Evolutionary conservation across 1,140 invertebrate genomes (phyloP).

Genomic region (Anastrepha ludens): DNA sequence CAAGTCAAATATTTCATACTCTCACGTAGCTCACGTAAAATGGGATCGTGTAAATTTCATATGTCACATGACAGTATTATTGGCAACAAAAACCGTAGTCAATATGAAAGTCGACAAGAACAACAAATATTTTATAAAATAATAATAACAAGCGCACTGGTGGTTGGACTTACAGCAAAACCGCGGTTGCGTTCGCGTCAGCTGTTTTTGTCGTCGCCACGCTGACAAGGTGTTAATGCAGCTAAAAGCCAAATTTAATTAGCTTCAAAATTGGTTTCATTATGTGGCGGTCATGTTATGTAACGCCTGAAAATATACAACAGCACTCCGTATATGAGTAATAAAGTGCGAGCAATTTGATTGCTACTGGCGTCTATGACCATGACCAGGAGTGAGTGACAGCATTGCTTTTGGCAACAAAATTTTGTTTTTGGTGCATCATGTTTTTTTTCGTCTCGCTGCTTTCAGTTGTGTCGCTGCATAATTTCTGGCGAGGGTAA

Average conservation of each 20-base stretch:
- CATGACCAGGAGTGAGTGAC: background rate
- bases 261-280: constrained; percentile 52
- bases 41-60: constrained; percentile 39
- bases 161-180: background rate
- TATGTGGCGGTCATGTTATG: constrained; percentile 51
- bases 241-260: constrained; percentile 52
- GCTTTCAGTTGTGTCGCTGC: background rate
- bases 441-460: background rate
- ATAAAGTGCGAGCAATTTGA: background rate
- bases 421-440: background rate
- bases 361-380: background rate
- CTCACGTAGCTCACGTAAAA: constrained; percentile 45
- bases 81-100: constrained; percentile 38
- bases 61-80: constrained; percentile 31
- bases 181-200: constrained; percentile 32
- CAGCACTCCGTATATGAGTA: background rate
- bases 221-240: constrained; percentile 48
- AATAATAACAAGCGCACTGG: background rate
- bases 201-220: constrained; percentile 32
- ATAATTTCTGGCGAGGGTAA: background rate
- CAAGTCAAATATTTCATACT: constrained; percentile 35
- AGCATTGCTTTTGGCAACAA: background rate
- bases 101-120: background rate
- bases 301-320: constrained; percentile 37
- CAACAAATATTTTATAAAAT: background rate